Evolutionary conservation across 2,113 vertebrate genomes (phyloP), one percentile per base, ranked within the genome.

Genomic region (Prionailurus viverrinus): DNA sequence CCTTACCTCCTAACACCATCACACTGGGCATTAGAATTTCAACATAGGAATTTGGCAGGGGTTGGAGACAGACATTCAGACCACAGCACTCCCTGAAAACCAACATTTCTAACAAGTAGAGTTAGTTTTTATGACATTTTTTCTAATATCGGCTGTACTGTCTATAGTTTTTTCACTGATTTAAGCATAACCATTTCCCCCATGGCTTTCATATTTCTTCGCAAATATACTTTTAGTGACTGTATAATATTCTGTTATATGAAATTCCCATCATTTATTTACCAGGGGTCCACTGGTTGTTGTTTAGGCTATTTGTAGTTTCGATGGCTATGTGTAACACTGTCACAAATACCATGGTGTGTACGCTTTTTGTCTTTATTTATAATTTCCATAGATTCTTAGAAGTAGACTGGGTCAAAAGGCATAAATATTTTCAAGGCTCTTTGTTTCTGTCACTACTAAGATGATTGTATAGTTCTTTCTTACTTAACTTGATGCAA

Each of bases 311-410:
- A 5, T 86, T 78, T 95, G 58, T 5, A 39, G 33, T 90, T 92
- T 76, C 68, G 31, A 63, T 3, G 45, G 33, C 39, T 80, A 61
- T 5, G 27, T 80, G 21, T 39, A 89, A 76, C 74, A 36, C 29
- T 86, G 3, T 2, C 13, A 71, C 61, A 11, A 73, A 19, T 81
- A 58, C 9, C 4, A 71, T 83, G 23, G 48, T 41, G 13, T 71
- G 23, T 55, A 74, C 25, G 48, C 23, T 41, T 95, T 97, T 86
- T 36, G 33, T 87, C 39, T 97, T 51, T 12, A 73, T 78, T 93
- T 84, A 45, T 65, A 53, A 68, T 91, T 93, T 53, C 16, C 45
- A 91, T 73, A 48, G 39, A 66, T 16, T 93, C 33, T 33, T 58
- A 74, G 58, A 94, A 92, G 18, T 41, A 86, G 39, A 29, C 11